Evolutionary conservation across 2,113 vertebrate species (phyloP).

Genomic region (Malurus elegans): DNA sequence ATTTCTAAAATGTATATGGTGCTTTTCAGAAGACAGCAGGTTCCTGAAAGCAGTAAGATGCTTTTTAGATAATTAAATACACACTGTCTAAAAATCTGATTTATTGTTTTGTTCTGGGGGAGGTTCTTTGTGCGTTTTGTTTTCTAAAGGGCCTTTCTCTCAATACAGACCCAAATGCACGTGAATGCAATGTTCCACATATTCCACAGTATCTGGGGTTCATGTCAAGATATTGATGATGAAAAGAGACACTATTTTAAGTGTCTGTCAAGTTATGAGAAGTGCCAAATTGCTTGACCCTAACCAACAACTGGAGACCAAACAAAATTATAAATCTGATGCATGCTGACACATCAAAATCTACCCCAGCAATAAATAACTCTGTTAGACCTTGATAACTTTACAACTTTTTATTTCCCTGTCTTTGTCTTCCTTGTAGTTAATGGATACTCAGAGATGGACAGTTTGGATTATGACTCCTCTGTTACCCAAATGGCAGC

Average conservation of each 20-base stretch:
- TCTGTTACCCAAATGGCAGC: background rate
- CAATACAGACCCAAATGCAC: fast-evolving
- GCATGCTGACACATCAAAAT: fast-evolving
- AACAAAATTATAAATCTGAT: background rate
- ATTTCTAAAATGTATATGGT: fast-evolving
- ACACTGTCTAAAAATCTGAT: background rate
- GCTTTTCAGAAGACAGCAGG: background rate
- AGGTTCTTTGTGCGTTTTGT: too few relatives aligned
- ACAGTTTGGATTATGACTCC: background rate
- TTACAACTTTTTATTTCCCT: background rate
- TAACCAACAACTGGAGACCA: background rate
- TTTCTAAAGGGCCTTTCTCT: background rate
- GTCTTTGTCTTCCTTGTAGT: background rate
- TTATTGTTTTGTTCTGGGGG: background rate
- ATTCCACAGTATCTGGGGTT: background rate
- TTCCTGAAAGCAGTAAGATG: background rate
- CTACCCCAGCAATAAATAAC: background rate
- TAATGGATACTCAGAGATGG: background rate
- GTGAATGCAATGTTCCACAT: background rate
- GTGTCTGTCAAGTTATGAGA: background rate
- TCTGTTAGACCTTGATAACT: background rate
- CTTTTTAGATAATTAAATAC: background rate
- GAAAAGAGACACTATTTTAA: background rate
- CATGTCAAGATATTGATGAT: background rate
- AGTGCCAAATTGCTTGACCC: background rate